Base-by-base conservation (phyloP, 2,797 vertebrate genomes). In the Vultur gryphus region DNA sequence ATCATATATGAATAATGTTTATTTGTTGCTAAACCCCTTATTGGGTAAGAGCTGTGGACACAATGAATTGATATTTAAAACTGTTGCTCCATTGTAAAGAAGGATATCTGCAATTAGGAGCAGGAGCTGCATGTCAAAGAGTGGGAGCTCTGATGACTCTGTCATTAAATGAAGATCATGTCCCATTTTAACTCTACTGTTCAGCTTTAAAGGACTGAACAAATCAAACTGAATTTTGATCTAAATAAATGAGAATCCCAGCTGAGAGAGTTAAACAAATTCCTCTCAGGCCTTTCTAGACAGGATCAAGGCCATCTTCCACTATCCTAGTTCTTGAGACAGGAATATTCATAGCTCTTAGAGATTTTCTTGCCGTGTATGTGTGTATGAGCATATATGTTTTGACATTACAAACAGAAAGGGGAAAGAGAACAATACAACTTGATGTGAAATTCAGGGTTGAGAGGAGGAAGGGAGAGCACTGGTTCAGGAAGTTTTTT, bases 401-500 rank as follows among this genome's bases (percentile, higher is more conserved):
- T 92, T 86, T 87, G 69, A 81, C 46, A 58, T 31, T 76, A 51
- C n/a, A 85, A 86, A 69, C 28, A 87, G 87, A 93, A 84, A 67
- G 54, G 43, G 33, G 46, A 80, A 84, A 66, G 67, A 51, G 70
- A 89, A 64, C 57, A 80, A 86, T 84, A 41, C 39, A 64, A 64
- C 35, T 92, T 83, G 72, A 96, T 92, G 55, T 91, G 89, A 93
- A 91, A 92, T 69, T 82, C 82, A 87, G 65, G 9, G n/a, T 7
- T 84, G 75, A 65, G 84, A 94, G 52, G 80, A 87, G 93, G 83
- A 96, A 90, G 48, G 39, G 82, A 85, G 79, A 86, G 24, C 48
- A 73, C 73, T 93, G 85, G 51, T 84, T 92, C 94, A 95, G 90
- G 89, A 96, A 94, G 89, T 35, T 80, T 95, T 93, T 90, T 90